Conservation (phyloP, 2,888 invertebrate species). For the Mythimna albipuncta region DNA sequence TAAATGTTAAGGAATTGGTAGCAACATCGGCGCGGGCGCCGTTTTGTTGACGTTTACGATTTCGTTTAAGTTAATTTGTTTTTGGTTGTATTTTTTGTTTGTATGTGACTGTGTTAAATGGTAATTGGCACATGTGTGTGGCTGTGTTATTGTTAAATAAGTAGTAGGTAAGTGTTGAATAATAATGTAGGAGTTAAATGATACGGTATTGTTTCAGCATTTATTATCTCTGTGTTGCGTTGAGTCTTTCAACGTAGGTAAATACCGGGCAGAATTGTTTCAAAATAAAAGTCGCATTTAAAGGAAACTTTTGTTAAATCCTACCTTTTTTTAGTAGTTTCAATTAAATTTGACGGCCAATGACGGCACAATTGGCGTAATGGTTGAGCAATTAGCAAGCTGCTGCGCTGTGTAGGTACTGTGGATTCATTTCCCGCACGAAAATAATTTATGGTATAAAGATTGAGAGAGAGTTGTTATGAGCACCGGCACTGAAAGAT, state of each 20-base stretch:
- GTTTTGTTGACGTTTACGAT: constrained; percentile 35
- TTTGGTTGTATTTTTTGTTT: constrained; percentile 47
- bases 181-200: constrained; percentile 21
- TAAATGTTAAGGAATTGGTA: constrained; percentile 66
- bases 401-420: no score
- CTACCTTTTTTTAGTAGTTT: no score
- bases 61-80: constrained; percentile 45
- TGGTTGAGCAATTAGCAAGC: no score
- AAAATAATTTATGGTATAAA: no score
- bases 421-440: no score
- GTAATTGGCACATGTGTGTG: constrained; percentile 34
- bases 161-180: constrained; percentile 25
- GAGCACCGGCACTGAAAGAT: no score
- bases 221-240: neutral
- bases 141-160: constrained; percentile 22
- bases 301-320: no score
- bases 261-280: neutral
- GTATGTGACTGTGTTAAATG: constrained; percentile 30
- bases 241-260: neutral
- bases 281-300: neutral
- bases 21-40: constrained; percentile 35
- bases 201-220: constrained; percentile 5
- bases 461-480: no score
- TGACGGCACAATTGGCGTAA: no score
- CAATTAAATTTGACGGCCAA: no score